These are phyloP conservation scores for Chaetodon trifasciatus DNA, from an alignment of 2,797 vertebrate species.

Conservation along the genomic window DNA sequence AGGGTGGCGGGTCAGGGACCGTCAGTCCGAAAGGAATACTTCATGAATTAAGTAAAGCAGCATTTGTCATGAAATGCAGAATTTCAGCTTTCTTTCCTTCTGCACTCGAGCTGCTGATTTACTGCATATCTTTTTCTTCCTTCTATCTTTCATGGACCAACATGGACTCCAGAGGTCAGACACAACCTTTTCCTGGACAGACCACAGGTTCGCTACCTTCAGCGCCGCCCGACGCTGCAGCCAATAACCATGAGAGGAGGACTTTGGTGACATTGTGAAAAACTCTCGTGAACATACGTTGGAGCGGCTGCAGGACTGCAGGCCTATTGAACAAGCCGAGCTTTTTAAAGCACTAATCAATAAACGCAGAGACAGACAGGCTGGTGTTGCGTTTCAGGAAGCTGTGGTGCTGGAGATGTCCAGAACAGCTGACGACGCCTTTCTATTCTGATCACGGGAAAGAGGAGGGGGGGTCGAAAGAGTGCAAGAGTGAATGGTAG, in stretches of 20 bases:
- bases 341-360: conserved; percentile 53
- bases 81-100: background rate
- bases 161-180: background rate
- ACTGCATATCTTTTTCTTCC: background rate
- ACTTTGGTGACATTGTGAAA: conserved; percentile 26
- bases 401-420: conserved; percentile 4
- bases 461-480: background rate
- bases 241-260: conserved; percentile 7
- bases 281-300: conserved; percentile 10
- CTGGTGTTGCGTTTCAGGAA: conserved; percentile 48
- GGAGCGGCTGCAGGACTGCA: conserved; percentile 16
- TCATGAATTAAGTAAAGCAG: conserved; percentile 26
- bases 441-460: conserved; percentile 27
- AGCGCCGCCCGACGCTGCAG: background rate
- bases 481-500: background rate
- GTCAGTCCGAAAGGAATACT: background rate
- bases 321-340: conserved; percentile 16
- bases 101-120: background rate
- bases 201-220: no score
- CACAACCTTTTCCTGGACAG: no score
- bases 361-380: conserved; percentile 54
- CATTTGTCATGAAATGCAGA: conserved; percentile 4
- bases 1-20: conserved; percentile 13
- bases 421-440: conserved; percentile 35
- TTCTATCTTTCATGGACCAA: background rate